Conservation (phyloP, 2,797 vertebrate genomes). For the Fringilla coelebs region DNA sequence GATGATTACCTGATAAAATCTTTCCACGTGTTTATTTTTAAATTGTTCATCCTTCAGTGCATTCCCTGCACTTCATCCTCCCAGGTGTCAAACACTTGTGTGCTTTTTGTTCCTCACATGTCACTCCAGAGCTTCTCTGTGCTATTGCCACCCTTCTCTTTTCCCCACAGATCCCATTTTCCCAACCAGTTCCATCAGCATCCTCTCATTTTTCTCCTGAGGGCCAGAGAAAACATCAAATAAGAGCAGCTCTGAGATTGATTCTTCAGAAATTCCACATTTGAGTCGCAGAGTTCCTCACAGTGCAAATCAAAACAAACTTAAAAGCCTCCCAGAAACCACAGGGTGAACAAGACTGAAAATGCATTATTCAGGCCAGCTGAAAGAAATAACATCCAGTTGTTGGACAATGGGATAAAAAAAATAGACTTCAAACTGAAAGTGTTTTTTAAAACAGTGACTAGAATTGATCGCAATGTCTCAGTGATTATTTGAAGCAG, state of each 20-base stretch:
- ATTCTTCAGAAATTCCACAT: slow-evolving; percentile 9
- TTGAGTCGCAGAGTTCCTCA: not conserved
- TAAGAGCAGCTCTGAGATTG: not conserved
- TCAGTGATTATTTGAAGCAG: not conserved
- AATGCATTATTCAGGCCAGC: not conserved
- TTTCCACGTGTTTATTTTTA: not conserved
- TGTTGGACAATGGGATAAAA: not conserved
- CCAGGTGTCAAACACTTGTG: not conserved
- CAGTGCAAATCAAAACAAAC: slow-evolving; percentile 50
- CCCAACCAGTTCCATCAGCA: not conserved
- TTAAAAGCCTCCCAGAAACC: slow-evolving; percentile 27
- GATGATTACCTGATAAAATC: not conserved
- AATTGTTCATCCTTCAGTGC: not conserved
- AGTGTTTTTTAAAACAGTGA: not conserved
- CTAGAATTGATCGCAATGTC: not conserved
- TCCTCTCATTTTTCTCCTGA: slow-evolving; percentile 1
- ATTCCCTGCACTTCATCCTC: not conserved
- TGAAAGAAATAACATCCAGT: not conserved
- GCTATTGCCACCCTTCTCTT: not conserved
- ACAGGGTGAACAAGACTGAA: slow-evolving; percentile 1
- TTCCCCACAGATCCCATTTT: not conserved
- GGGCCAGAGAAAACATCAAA: slow-evolving; percentile 34
- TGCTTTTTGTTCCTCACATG: not conserved
- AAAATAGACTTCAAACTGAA: not conserved
- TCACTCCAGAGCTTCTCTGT: not conserved